Evolutionary conservation across 2,113 vertebrate species (phyloP), one percentile per base, ranked within the genome.

Genomic region (Apistogramma diplotaenia): DNA sequence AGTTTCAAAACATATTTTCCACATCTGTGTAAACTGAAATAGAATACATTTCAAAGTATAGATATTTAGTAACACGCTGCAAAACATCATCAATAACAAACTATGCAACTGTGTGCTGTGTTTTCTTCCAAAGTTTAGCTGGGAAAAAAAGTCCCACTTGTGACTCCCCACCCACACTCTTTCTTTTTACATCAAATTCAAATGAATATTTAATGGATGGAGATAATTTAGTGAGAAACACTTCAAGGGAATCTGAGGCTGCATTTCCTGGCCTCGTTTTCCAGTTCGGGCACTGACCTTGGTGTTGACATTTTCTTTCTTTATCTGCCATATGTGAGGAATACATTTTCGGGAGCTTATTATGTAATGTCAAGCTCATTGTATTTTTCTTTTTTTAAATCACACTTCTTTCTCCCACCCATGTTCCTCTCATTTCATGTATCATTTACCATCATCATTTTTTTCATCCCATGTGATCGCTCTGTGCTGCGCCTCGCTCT

Each of bases 361-460:
- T 71, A 56, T 84, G 12, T 76, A 56, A 86, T 62, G 57, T 75
- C 79, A 78, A 57, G 72, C 85, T 84, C 82, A 87, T 35, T 86
- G 77, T 59, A 74, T 89, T 79, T 8, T 33, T 33, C 8, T 33
- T 33, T 33, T 7, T 33, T 33, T 33, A 33, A 35, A 35, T 35
- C 8, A 35, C 33, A 9, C 8, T 35, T 35, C 67, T 70, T 72
- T 55, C 75, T 80, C 75, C 31, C 79, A 43, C 71, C 78, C 53
- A 40, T 11, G 18, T 73, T 82, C 49, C 2, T 61, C 74, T 91
- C 83, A 90, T 93, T 93, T 93, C 89, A 89, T 31, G 83, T 89
- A 85, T 88, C 88, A 88, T 92, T 92, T 89, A 31, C 81, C 87
- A 84, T 85, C 79, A 84, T 88, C n/a, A n/a, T 90, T 75, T 54